phyloP scores from a whole-genome alignment of 2,797 vertebrate species.

The Pseudomugil tenellus region DNA sequence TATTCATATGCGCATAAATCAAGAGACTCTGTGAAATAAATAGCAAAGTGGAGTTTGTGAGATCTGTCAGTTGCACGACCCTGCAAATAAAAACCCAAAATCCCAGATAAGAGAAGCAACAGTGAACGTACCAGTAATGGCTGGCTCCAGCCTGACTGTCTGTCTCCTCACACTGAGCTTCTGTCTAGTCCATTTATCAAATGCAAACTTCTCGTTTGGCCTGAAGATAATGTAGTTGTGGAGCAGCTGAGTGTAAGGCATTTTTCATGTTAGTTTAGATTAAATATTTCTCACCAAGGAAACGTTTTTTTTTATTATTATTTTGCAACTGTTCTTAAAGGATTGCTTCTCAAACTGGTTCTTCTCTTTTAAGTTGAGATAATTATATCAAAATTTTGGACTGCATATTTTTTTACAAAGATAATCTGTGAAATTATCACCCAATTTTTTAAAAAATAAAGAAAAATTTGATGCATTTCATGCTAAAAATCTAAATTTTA shows the following conservation, averaged over 20 bases:
- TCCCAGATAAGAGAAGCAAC: slow-evolving; percentile 11
- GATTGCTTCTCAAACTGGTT: too few species aligned
- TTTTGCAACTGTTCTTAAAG: too few species aligned
- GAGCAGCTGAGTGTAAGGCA: not conserved
- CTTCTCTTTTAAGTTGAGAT: too few species aligned
- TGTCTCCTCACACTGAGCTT: slow-evolving; percentile 11
- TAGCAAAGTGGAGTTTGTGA: slow-evolving; percentile 41
- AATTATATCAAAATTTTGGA: too few species aligned
- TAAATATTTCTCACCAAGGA: not conserved
- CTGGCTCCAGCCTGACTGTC: slow-evolving; percentile 23
- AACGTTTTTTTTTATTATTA: too few species aligned
- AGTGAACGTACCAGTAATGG: slow-evolving; percentile 36
- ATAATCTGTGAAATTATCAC: too few species aligned
- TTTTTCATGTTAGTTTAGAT: not conserved
- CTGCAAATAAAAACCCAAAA: slow-evolving; percentile 46
- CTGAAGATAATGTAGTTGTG: not conserved
- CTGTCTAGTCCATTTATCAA: slow-evolving; percentile 16
- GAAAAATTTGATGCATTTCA: too few species aligned
- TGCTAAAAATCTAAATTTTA: too few species aligned
- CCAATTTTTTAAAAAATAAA: too few species aligned
- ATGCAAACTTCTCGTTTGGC: slow-evolving; percentile 14
- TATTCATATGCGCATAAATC: slow-evolving; percentile 64
- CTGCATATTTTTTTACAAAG: too few species aligned
- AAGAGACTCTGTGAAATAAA: slow-evolving; percentile 42
- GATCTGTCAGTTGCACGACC: slow-evolving; percentile 57